Base-by-base conservation (phyloP, 2,797 vertebrate species). In the Siniperca obscura region DNA sequence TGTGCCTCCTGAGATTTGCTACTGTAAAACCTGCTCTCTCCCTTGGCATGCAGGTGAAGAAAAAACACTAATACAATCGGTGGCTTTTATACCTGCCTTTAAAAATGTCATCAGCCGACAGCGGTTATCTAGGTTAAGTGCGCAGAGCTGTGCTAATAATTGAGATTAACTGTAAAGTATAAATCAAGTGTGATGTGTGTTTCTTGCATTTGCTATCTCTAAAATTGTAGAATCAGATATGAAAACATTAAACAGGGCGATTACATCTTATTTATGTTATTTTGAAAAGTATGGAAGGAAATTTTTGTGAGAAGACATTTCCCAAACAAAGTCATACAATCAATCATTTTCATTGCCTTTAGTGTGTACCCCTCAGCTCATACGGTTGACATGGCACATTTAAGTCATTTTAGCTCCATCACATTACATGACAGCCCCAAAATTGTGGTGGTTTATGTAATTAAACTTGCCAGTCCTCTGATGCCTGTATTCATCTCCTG, bases 1-100 rank as follows among this genome's bases (percentile, higher is more conserved):
- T 76, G 76, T 74, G 86, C 83, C 91, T 90, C 93, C 81, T 82
- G 91, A 93, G 93, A 92, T 89, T 89, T 89, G 80, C 80, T 80
- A 89, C 89, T 89, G 91, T 93, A 88, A 89, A 90, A 92, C 83
- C 68, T 57, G 62, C 77, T 84, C 69, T 75, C 78, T 80, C 86
- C 69, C 56, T 14, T 79, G 78, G 86, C 88, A 79, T 82, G 71
- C 86, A 93, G 86, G 91, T 92, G 87, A 90, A 73, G 80, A 83
- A 84, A 87, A 76, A 88, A 86, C 59, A 78, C 53, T 50, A 76
- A 78, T 85, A 84, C 84, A 90, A 88, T 74, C 75, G 72, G 42
- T 69, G 53, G 46, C 66, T 88, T 89, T 90, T 88, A 71, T 75
- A 53, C 34, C 61, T 64, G 53, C 50, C 77, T 86, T 86, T 76